Percentiles rank a stretch among this genome's conserved stretches.
phyloP scores from a whole-genome alignment of 2,113 vertebrate genomes.

The Callionymus lyra region DNA sequence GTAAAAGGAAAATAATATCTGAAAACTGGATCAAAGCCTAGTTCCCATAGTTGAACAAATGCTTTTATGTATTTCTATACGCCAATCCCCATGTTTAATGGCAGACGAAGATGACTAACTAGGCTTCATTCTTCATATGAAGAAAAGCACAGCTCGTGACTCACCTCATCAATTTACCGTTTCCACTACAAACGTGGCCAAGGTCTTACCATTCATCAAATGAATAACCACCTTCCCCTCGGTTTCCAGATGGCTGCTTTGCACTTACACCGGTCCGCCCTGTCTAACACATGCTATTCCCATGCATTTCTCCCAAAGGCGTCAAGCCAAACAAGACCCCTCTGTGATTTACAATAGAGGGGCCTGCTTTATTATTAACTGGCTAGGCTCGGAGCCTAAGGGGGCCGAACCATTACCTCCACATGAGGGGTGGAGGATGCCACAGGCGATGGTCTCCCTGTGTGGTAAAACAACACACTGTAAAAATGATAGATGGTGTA shows the following conservation, averaged over 20 bases:
- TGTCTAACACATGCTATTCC: conserved; percentile 35
- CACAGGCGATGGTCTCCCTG: conserved; percentile 34
- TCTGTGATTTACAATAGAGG: conserved; percentile 56
- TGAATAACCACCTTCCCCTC: conserved; percentile 16
- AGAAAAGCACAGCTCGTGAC: conserved; percentile 15
- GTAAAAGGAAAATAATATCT: no score
- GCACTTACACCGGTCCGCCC: conserved; percentile 13
- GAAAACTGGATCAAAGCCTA: no score
- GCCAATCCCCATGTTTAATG: no score
- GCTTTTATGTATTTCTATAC: no score
- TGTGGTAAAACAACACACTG: conserved; percentile 39
- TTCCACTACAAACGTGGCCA: conserved; percentile 20
- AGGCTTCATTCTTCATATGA: conserved; percentile 21
- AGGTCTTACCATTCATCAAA: conserved; percentile 39
- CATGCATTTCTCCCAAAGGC: conserved; percentile 35
- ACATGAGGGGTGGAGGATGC: conserved; percentile 39
- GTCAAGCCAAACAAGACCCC: conserved; percentile 33
- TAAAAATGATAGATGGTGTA: conserved; percentile 38
- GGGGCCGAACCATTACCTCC: conserved; percentile 37
- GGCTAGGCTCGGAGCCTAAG: conserved; percentile 29
- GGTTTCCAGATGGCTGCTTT: conserved; percentile 4
- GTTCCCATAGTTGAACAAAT: no score
- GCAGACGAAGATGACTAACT: conserved; percentile 6
- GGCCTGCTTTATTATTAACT: conserved; percentile 46
- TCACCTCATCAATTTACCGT: conserved; percentile 38